phyloP scores from a whole-genome alignment of 2,797 vertebrate genomes.

The Carduelis carduelis region DNA sequence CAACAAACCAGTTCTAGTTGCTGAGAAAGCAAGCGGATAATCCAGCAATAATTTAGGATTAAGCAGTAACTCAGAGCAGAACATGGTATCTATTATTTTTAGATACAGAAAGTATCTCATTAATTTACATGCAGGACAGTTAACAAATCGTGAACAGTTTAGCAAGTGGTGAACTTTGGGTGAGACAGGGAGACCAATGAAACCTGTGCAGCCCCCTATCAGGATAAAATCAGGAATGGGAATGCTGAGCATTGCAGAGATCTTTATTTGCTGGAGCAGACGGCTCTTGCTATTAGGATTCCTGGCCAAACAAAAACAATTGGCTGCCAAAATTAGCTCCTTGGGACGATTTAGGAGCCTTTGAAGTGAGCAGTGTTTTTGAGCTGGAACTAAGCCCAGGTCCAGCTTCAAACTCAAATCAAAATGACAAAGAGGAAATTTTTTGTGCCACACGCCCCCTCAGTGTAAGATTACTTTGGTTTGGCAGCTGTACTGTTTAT shows the following conservation, averaged over 20 bases:
- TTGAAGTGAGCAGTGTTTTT: slow-evolving; percentile 76
- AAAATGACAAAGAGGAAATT: slow-evolving; percentile 76
- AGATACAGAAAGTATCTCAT: background rate
- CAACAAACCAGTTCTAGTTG: background rate
- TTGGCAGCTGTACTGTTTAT: slow-evolving; percentile 73
- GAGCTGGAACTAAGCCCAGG: slow-evolving; percentile 78
- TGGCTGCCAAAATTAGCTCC: slow-evolving; percentile 77
- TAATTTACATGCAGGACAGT: background rate
- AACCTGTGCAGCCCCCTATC: background rate
- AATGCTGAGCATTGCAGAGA: slow-evolving; percentile 37
- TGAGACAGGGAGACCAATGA: background rate
- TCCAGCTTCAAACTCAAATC: slow-evolving; percentile 76
- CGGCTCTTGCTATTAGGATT: slow-evolving; percentile 72
- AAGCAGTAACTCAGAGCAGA: background rate
- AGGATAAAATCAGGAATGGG: slow-evolving; percentile 25
- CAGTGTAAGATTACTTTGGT: slow-evolving; percentile 66
- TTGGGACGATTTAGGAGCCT: slow-evolving; percentile 77
- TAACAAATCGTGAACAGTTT: background rate
- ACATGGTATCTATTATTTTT: background rate
- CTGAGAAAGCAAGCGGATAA: background rate
- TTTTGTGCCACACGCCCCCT: slow-evolving; percentile 68
- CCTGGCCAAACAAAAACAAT: slow-evolving; percentile 77
- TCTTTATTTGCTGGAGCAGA: slow-evolving; percentile 65
- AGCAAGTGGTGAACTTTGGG: background rate
- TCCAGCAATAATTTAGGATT: background rate